Base-by-base conservation (phyloP, 2,113 vertebrate genomes). In the Hiodon tergisus region DNA sequence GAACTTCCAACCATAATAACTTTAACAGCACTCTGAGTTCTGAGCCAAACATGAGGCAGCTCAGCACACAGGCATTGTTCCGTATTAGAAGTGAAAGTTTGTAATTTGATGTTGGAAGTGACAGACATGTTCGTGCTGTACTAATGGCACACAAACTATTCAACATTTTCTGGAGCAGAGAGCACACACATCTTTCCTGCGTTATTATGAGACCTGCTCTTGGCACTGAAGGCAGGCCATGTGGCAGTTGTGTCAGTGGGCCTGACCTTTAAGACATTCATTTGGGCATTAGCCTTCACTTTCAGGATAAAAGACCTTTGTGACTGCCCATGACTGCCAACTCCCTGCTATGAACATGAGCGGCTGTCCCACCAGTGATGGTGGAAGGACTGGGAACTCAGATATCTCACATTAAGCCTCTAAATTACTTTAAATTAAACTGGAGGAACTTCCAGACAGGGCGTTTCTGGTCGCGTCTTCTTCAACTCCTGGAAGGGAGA, bases 201-300 rank as follows among this genome's bases (percentile, higher is more conserved):
- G n/a, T 47, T 3, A 53, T 60, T 66, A 16, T 9, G 51, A 14
- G 61, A 73, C 17, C 1, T 63, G 0, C 5, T 53, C 17, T 55
- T 73, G 50, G 51, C 52, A n/a, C 5, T 57, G 16, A 11, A 55
- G 58, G 58, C 67, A 4, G 46, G 52, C 14, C 5, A 5, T 48
- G 67, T 50, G 54, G 57, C 50, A 10, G 5, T 17, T 10, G 74
- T 77, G 65, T 58, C 80, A 67, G 50, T 69, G 76, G 53, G 70
- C 76, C 70, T 68, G 61, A 59, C 57, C 63, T 79, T 69, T 74
- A 65, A 77, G 76, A 63, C 65, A 58, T 67, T 66, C 59, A 65
- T 65, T 53, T 67, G 61, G 73, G 74, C 51, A 72, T 80, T 76
- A 72, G 58, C 57, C 46, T 52, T 77, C 52, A 48, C 65, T 75